phyloP scores from a whole-genome alignment of 1,140 invertebrate genomes.

The Drosophila bifasciata region DNA sequence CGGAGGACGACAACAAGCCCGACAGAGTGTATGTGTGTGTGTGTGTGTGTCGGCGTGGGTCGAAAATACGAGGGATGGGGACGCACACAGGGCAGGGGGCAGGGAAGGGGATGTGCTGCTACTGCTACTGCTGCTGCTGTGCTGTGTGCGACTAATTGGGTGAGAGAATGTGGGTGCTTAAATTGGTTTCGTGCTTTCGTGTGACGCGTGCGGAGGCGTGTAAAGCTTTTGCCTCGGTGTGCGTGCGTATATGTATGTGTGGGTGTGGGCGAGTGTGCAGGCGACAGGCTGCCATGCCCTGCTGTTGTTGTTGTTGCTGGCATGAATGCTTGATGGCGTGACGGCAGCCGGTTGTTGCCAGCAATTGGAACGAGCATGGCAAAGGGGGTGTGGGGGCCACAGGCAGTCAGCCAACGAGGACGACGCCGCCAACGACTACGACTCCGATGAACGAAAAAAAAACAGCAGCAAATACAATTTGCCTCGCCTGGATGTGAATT shows the following conservation, averaged over 20 bases:
- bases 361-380: constrained; percentile 65
- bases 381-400: no score
- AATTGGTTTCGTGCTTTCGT: constrained; percentile 82
- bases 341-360: constrained; percentile 80
- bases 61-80: constrained; percentile 7
- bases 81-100: constrained; percentile 4
- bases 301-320: constrained; percentile 45
- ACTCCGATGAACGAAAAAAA: constrained; percentile 17
- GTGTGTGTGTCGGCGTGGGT: constrained; percentile 37
- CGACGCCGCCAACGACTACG: constrained; percentile 7
- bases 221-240: constrained; percentile 56
- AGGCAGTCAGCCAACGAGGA: neutral
- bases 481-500: constrained; percentile 67
- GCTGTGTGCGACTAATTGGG: constrained; percentile 79
- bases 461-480: constrained; percentile 70
- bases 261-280: constrained; percentile 46
- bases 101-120: constrained; percentile 8
- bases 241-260: constrained; percentile 21
- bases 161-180: constrained; percentile 82
- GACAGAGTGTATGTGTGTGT: constrained; percentile 25
- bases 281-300: constrained; percentile 48
- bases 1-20: constrained; percentile 47
- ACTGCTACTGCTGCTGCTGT: constrained; percentile 18
- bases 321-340: constrained; percentile 81
- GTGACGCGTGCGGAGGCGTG: constrained; percentile 81